These are phyloP conservation scores for Bothrops jararaca DNA, from an alignment of 2,113 vertebrate genomes.

Conservation along the genomic window DNA sequence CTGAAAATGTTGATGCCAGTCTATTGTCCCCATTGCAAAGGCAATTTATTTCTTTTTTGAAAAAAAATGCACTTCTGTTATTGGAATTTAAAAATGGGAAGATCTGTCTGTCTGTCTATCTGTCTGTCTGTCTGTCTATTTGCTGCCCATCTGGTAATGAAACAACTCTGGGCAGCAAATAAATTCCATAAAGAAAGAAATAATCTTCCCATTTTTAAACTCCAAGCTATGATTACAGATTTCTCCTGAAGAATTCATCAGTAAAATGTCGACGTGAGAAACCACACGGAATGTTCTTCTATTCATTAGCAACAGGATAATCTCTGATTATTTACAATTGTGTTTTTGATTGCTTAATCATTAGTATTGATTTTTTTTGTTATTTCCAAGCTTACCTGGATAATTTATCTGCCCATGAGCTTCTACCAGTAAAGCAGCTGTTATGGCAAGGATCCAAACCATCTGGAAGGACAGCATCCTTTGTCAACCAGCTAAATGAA, in stretches of 20 bases:
- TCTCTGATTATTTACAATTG: background rate
- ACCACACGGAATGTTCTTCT: background rate
- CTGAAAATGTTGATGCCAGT: background rate
- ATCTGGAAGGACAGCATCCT: background rate
- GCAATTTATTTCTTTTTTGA: background rate
- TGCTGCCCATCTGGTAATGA: background rate
- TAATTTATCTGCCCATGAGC: background rate
- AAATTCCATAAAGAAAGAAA: background rate
- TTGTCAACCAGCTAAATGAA: background rate
- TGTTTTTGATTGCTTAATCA: background rate
- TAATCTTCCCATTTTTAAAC: background rate
- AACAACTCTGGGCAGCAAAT: background rate
- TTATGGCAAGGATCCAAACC: background rate
- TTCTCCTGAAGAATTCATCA: background rate
- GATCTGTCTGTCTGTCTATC: too few species aligned
- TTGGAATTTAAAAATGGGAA: background rate
- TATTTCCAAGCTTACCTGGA: constrained; percentile 6
- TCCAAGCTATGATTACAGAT: background rate
- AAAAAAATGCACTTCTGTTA: background rate
- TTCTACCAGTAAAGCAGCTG: background rate
- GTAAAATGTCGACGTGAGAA: background rate
- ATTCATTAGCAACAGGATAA: background rate
- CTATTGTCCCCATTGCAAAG: background rate
- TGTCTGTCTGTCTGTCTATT: background rate
- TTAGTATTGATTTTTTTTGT: background rate